Conservation (phyloP, 2,888 invertebrate species). For the Colletes collaris region DNA sequence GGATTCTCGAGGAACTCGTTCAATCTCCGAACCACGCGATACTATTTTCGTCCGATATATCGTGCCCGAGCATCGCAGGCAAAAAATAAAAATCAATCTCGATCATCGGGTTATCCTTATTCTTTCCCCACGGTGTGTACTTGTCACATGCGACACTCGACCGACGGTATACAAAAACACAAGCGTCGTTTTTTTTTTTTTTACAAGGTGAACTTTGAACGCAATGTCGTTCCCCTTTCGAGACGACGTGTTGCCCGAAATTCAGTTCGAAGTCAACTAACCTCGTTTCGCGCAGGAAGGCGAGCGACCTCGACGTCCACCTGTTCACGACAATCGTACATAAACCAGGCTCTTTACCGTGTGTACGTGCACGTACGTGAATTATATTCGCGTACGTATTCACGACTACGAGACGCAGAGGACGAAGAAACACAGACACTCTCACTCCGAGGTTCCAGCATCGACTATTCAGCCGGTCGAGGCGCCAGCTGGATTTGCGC, state of each 20-base stretch:
- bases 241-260: conserved; percentile 49
- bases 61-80: conserved; percentile 1
- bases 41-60: conserved; percentile 47
- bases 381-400: conserved; percentile 45
- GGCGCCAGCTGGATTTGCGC: conserved; percentile 67
- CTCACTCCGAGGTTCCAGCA: conserved; percentile 72
- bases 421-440: conserved; percentile 51
- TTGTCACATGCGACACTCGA: conserved; percentile 15
- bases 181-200: background rate
- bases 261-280: conserved; percentile 57
- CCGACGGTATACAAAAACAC: conserved; percentile 2
- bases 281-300: conserved; percentile 48
- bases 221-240: conserved; percentile 44
- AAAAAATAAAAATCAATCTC: conserved; percentile 14
- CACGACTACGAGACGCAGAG: conserved; percentile 35
- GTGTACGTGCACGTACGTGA: conserved; percentile 13
- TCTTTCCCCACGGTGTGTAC: background rate
- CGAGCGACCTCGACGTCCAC: conserved; percentile 52
- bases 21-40: conserved; percentile 13
- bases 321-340: conserved; percentile 49
- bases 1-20: background rate
- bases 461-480: conserved; percentile 74
- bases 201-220: background rate
- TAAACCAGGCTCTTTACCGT: conserved; percentile 21
- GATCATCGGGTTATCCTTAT: background rate